Base-by-base conservation (phyloP, 2,113 vertebrate species). In the Cyprinodon brontotheroides region DNA sequence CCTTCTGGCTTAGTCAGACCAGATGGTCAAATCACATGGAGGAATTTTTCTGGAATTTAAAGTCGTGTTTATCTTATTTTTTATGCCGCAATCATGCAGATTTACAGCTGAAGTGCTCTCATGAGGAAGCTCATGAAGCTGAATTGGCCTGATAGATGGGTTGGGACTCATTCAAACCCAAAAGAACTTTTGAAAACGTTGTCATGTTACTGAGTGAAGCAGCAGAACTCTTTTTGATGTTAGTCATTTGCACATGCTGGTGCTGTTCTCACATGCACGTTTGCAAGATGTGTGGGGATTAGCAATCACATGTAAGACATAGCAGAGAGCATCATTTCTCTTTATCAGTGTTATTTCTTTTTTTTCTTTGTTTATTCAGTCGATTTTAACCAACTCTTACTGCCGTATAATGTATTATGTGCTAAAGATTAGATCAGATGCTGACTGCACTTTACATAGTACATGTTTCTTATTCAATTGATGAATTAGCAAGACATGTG, bases 161-260 rank as follows among this genome's bases (percentile, higher is more conserved):
- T 60, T 57, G 61, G 11, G 40, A 64, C 37, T 57, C 37, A 39
- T 70, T 63, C 65, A 72, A 74, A 80, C 37, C 36, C 61, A 65
- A 77, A 65, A 14, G 74, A 65, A 67, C 57, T 13, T 69, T 43
- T 64, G 45, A 14, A 74, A 57, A n/a, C 20, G 64, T 78, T 81
- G 80, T 73, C 62, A 61, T 74, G 38, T 7, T 57, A 9, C 57
- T 75, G 66, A 78, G 64, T 68, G 64, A 82, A 79, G 70, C 29
- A 29, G 59, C 79, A 74, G 70, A 73, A 60, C 59, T 75, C 11
- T 53, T 85, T 89, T 88, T 89, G 83, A 89, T 86, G 76, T 84
- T 22, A 37, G 82, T 68, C 69, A 78, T 86, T 80, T 81, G 65
- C 67, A 79, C 70, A 81, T 77, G 77, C 20, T 22, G 43, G 11